A percentile compares a stretch with the other conserved stretches of the same genome.
These are phyloP conservation scores for Grammomys surdaster DNA, from an alignment of 2,113 vertebrate species.

Conservation along the genomic window DNA sequence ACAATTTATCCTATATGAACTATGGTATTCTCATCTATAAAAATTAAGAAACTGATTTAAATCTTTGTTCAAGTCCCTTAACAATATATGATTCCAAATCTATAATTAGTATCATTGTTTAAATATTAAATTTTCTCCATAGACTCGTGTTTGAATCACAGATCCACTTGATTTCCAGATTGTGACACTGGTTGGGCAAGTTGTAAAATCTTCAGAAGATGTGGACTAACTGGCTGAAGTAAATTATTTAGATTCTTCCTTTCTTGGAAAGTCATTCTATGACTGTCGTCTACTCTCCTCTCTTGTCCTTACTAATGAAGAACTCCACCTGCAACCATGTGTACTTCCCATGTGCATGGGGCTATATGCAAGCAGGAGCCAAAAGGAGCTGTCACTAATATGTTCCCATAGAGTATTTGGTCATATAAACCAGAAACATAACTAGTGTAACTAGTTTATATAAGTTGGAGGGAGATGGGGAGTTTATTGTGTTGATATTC, in stretches of 20 bases:
- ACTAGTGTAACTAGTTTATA: not conserved
- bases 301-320: not conserved
- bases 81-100: constrained; percentile 39
- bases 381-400: not conserved
- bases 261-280: not conserved
- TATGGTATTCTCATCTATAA: constrained; percentile 21
- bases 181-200: not conserved
- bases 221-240: not conserved
- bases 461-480: not conserved
- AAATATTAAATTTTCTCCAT: not conserved
- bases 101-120: not conserved
- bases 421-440: not conserved
- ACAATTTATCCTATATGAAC: not conserved
- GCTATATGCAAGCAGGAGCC: not conserved
- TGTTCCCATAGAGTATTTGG: not conserved
- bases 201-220: not conserved
- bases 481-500: not conserved
- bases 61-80: not conserved
- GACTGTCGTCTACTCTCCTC: not conserved
- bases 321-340: not conserved
- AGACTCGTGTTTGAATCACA: not conserved
- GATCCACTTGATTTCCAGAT: not conserved
- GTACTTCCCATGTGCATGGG: too few relatives aligned
- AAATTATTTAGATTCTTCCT: not conserved
- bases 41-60: constrained; percentile 12